Evolutionary conservation across 2,797 vertebrate genomes (phyloP).

Genomic region (Bradypodion pumilum): DNA sequence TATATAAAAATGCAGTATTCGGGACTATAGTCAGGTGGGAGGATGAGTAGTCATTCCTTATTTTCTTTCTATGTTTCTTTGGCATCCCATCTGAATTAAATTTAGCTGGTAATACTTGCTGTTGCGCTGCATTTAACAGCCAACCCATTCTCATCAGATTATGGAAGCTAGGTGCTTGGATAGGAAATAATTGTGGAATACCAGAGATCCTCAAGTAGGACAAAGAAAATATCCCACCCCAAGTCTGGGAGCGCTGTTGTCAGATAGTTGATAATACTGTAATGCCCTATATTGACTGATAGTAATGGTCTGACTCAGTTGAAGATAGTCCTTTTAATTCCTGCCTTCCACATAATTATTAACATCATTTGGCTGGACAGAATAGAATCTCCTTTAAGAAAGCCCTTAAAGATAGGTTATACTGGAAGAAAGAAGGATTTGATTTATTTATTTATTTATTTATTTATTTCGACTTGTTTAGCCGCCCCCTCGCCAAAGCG

Average conservation of each 20-base stretch:
- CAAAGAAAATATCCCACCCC: too few relatives aligned
- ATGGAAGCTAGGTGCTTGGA: too few relatives aligned
- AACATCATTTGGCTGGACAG: not conserved
- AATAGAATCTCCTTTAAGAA: not conserved
- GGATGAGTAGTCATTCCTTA: not conserved
- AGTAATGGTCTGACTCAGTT: too few relatives aligned
- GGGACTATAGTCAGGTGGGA: not conserved
- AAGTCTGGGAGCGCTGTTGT: too few relatives aligned
- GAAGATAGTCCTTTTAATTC: too few relatives aligned
- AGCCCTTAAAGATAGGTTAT: not conserved
- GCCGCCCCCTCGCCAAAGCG: too few relatives aligned
- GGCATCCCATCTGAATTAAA: not conserved
- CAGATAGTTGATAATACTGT: too few relatives aligned
- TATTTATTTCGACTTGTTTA: too few relatives aligned
- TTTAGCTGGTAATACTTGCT: not conserved
- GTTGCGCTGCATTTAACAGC: not conserved
- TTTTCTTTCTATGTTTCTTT: not conserved
- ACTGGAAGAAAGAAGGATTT: not conserved
- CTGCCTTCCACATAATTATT: not conserved
- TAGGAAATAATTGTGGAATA: too few relatives aligned
- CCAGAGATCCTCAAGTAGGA: too few relatives aligned
- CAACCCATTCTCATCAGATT: too few relatives aligned
- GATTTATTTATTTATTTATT: not conserved
- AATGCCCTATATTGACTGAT: too few relatives aligned
- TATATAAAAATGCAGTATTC: conserved; percentile 1